These are phyloP conservation scores for Phrynocephalus guinanensis DNA, from an alignment of 2,797 vertebrate genomes.

Conservation along the genomic window DNA sequence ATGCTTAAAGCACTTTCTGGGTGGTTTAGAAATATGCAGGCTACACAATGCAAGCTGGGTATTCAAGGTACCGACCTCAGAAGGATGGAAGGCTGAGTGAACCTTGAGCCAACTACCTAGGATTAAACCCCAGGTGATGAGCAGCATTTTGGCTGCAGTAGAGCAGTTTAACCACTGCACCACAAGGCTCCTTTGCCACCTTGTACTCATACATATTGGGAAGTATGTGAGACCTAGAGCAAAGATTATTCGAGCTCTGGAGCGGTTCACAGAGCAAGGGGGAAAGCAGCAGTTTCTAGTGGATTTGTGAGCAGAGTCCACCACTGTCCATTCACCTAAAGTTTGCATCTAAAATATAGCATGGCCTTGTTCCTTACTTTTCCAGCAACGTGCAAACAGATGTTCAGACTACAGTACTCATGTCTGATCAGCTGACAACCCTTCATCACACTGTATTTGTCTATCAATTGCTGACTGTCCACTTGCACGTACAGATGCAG, in stretches of 20 bases:
- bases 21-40: too few relatives aligned
- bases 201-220: not conserved
- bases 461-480: not conserved
- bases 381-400: not conserved
- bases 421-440: not conserved
- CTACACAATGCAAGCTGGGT: too few relatives aligned
- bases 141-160: too few relatives aligned
- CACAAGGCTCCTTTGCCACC: not conserved
- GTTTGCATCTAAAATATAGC: not conserved
- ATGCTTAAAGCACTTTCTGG: too few relatives aligned
- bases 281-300: not conserved
- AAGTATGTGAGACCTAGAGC: not conserved
- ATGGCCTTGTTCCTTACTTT: not conserved
- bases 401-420: not conserved
- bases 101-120: too few relatives aligned
- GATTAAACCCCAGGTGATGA: too few relatives aligned
- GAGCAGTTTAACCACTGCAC: too few relatives aligned
- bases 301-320: too few relatives aligned
- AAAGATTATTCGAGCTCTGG: not conserved
- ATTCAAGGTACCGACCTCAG: too few relatives aligned
- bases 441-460: not conserved
- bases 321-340: not conserved
- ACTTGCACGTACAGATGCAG: not conserved
- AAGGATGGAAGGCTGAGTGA: too few relatives aligned
- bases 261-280: not conserved